Percentiles rank a stretch among this genome's conserved stretches.
These are phyloP conservation scores for Masnerella sp. DNA, from an alignment of 2,888 invertebrate species.

Conservation along the genomic window DNA sequence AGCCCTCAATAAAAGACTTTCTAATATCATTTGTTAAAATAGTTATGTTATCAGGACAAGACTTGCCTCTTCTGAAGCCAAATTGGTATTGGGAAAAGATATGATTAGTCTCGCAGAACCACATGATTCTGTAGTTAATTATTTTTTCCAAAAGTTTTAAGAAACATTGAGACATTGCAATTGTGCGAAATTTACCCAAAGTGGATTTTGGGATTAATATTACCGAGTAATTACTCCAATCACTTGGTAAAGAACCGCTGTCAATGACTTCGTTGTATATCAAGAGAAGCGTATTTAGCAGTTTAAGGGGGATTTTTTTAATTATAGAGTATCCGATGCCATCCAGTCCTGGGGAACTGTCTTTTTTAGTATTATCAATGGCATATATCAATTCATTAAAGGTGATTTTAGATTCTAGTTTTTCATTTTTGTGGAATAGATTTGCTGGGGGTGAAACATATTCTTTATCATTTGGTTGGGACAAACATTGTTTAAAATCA, in stretches of 20 bases:
- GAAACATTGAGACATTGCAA: not conserved
- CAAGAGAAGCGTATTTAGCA: not conserved
- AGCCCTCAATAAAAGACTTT: not conserved
- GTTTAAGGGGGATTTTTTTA: not conserved
- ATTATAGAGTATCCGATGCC: too few species aligned
- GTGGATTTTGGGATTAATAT: not conserved
- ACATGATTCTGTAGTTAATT: not conserved
- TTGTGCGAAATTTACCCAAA: not conserved
- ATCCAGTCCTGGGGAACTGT: too few species aligned
- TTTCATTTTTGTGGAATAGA: too few species aligned
- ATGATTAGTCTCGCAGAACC: not conserved
- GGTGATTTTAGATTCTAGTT: too few species aligned
- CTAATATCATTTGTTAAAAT: not conserved
- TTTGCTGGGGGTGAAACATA: too few species aligned
- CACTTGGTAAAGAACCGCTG: not conserved
- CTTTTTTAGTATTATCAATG: too few species aligned
- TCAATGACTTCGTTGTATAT: not conserved
- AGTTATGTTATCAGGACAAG: not conserved
- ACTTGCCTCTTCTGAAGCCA: not conserved
- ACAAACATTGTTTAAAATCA: not conserved
- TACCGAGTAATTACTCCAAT: not conserved
- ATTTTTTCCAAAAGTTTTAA: not conserved
- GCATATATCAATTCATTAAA: too few species aligned
- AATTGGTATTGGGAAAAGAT: not conserved
- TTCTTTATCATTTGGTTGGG: too few species aligned